A percentile compares a stretch with the other conserved stretches of the same genome.
Evolutionary conservation across 2,113 vertebrate species (phyloP).

Genomic region (Dipodomys spectabilis): DNA sequence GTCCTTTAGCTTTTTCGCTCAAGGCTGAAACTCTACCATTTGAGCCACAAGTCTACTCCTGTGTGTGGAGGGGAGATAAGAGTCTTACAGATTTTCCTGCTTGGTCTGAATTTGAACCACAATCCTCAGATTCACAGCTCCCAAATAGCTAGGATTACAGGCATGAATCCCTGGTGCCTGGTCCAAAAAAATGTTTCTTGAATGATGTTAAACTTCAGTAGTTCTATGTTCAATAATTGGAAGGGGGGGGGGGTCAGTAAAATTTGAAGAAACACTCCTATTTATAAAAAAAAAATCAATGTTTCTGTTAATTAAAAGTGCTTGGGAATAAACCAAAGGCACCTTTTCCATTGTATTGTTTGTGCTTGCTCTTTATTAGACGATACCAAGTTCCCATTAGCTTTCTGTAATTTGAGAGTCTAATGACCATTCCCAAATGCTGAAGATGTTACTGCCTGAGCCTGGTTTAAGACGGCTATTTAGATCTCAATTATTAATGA

Average conservation of each 20-base stretch:
- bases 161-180: too few relatives aligned
- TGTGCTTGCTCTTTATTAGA: conserved; percentile 66
- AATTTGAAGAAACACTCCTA: conserved; percentile 27
- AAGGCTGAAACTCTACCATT: too few relatives aligned
- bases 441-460: conserved; percentile 67
- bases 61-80: too few relatives aligned
- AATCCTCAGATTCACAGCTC: too few relatives aligned
- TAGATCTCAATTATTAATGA: conserved; percentile 82
- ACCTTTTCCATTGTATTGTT: conserved; percentile 10
- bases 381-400: conserved; percentile 70
- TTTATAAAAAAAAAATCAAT: conserved; percentile 73
- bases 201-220: conserved; percentile 17
- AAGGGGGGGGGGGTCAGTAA: background rate
- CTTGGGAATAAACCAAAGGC: conserved; percentile 62
- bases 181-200: background rate
- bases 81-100: too few relatives aligned
- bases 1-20: too few relatives aligned
- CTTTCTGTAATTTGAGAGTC: conserved; percentile 68
- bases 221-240: conserved; percentile 21
- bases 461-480: conserved; percentile 79
- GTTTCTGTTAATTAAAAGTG: conserved; percentile 77
- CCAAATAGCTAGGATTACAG: too few relatives aligned
- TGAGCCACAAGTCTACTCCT: too few relatives aligned
- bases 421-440: conserved; percentile 61
- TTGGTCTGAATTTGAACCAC: too few relatives aligned